Evolutionary conservation across 2,113 vertebrate genomes (phyloP).

Genomic region (Furnarius figulus): DNA sequence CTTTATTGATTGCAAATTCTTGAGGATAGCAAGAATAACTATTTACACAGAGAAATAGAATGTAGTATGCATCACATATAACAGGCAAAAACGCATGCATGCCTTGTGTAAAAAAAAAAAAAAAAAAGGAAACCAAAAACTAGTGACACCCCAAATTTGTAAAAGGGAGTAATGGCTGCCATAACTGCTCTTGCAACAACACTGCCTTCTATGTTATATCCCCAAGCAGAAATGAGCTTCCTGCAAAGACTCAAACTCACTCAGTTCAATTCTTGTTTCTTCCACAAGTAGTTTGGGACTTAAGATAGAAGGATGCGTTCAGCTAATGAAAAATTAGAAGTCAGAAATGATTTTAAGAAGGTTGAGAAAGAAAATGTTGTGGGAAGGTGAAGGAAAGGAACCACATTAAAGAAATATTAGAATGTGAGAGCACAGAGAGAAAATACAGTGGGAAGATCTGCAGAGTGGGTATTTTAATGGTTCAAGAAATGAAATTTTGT

Average conservation of each 20-base stretch:
- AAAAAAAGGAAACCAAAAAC: neutral
- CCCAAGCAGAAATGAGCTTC: neutral
- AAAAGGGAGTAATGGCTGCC: neutral
- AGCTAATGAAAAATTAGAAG: neutral
- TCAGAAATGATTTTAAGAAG: neutral
- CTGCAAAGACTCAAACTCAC: neutral
- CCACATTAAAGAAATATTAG: neutral
- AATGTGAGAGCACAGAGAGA: neutral
- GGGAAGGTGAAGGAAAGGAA: neutral
- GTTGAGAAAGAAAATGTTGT: neutral
- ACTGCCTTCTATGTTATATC: neutral
- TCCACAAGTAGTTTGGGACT: neutral
- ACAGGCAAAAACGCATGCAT: neutral
- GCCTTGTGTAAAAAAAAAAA: neutral
- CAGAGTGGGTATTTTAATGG: neutral
- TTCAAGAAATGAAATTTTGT: neutral
- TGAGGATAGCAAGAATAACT: neutral
- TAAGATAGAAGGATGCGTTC: neutral
- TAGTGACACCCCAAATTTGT: neutral
- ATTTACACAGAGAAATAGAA: neutral
- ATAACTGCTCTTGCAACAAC: neutral
- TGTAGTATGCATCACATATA: neutral
- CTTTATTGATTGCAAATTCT: neutral
- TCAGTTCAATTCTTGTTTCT: neutral
- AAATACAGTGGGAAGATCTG: neutral